phyloP scores from a whole-genome alignment of 2,797 vertebrate species.

The Aplochiton taeniatus region DNA sequence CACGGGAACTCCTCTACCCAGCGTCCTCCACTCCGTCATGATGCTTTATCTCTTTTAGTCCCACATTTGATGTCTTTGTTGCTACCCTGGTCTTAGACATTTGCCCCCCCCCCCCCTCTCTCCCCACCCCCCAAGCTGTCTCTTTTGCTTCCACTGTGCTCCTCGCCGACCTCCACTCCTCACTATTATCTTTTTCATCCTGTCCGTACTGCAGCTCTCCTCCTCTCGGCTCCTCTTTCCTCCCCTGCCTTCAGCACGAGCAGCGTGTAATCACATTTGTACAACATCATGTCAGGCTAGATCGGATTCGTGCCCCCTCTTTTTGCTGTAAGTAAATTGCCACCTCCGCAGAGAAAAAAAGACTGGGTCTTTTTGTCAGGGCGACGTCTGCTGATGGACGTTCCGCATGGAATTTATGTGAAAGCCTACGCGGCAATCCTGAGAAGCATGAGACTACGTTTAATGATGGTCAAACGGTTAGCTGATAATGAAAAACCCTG shows the following conservation, averaged over 20 bases:
- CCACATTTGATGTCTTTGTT: background rate
- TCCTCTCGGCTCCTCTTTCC: constrained; percentile 33
- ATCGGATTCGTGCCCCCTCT: constrained; percentile 61
- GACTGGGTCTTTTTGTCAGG: constrained; percentile 60
- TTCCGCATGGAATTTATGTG: constrained; percentile 46
- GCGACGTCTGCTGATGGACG: constrained; percentile 52
- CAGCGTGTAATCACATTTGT: constrained; percentile 70
- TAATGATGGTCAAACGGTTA: constrained; percentile 48
- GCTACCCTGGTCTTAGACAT: constrained; percentile 13
- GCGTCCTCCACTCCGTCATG: background rate
- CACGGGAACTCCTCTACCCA: background rate
- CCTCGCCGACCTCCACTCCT: background rate
- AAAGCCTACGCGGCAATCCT: constrained; percentile 45
- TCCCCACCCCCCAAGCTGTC: constrained; percentile 12
- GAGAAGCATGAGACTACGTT: constrained; percentile 44
- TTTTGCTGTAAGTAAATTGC: constrained; percentile 36
- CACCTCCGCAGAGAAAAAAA: constrained; percentile 63
- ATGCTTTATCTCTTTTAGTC: background rate
- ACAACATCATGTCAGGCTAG: constrained; percentile 65
- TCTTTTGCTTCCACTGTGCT: background rate
- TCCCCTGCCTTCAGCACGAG: constrained; percentile 46
- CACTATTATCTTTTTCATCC: constrained; percentile 32
- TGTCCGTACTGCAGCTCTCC: background rate
- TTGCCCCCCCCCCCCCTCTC: background rate
- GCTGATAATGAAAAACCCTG: constrained; percentile 41